phyloP scores from a whole-genome alignment of 2,797 vertebrate genomes.

The Cyclura pinguis region DNA sequence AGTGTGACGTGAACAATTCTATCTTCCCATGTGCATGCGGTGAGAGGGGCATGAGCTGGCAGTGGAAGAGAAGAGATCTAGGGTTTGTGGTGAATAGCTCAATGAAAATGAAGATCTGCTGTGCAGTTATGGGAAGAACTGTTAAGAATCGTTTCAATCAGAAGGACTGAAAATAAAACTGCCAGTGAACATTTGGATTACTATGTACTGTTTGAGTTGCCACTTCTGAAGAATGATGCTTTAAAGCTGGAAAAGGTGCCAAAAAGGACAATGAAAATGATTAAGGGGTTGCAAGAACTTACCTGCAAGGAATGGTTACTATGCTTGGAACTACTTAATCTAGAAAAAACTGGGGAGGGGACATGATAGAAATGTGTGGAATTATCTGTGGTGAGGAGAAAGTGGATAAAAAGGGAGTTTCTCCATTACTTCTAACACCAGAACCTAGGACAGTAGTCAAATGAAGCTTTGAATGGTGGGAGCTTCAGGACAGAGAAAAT shows the following conservation, averaged over 20 bases:
- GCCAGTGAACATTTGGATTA: neutral
- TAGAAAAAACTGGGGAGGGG: neutral
- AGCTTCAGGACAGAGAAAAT: neutral
- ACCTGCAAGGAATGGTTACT: neutral
- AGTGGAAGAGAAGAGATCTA: neutral
- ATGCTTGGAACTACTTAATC: neutral
- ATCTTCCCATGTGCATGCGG: neutral
- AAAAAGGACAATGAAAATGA: neutral
- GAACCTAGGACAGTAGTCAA: neutral
- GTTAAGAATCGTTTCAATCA: neutral
- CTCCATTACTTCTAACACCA: neutral
- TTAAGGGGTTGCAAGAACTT: neutral
- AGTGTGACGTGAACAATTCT: neutral
- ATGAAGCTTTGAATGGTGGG: too few species aligned
- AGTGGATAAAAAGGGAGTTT: too few species aligned
- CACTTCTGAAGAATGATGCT: neutral
- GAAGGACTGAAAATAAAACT: neutral
- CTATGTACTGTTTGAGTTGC: neutral
- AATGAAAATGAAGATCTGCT: neutral
- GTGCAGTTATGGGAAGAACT: neutral
- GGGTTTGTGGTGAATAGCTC: neutral
- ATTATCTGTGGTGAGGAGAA: neutral
- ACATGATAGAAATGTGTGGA: neutral
- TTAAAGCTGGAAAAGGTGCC: neutral
- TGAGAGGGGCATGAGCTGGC: neutral